Base-by-base conservation (phyloP, 2,888 invertebrate genomes). In the Synergus japonicus region DNA sequence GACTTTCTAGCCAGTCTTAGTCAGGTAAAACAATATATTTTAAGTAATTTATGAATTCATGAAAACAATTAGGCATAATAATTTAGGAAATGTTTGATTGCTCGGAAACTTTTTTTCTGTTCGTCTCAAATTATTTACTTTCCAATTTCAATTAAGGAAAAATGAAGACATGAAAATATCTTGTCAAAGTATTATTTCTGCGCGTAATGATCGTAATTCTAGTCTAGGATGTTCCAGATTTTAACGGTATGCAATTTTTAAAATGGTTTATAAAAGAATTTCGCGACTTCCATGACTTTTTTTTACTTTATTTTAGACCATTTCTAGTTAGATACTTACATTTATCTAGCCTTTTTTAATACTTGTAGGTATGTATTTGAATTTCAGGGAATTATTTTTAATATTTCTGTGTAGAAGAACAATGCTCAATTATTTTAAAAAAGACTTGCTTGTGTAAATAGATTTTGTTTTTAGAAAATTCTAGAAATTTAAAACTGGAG, bases 31-130 rank as follows among this genome's bases (percentile, higher is more conserved):
- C 43, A 13, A 63, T 76, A 46, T 76, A 43, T 63, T 63, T 63
- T 76, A 63, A 63, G 60, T 76, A 63, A 63, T 54, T 76, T 76
- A 76, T 76, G 41, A 76, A 18, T 76, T 22, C n/a, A 76, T 18
- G 37, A 60, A 76, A 22, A 43, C n/a, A 10, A 44, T 43, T 60
- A 44, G n/a, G 67, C 43, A 63, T 76, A 63, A 29, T 29, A 29
- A 76, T 76, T 63, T 76, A 41, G 54, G 41, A 67, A 58, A 29
- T 67, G 22, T 54, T 43, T 18, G 37, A 58, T 13, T 46, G 43
- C 13, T n/a, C 10, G 2, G 41, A 73, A 63, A 73, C 54, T 37
- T n/a, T 73, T 69, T 46, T 58, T 73, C 73, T 73, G 73, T 73
- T 54, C 73, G 73, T 41, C 54, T 54, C n/a, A n/a, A 18, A 41